Evolutionary conservation across 1,140 invertebrate species (phyloP), one percentile per base, ranked within the genome.

Genomic region (Manduca sexta): DNA sequence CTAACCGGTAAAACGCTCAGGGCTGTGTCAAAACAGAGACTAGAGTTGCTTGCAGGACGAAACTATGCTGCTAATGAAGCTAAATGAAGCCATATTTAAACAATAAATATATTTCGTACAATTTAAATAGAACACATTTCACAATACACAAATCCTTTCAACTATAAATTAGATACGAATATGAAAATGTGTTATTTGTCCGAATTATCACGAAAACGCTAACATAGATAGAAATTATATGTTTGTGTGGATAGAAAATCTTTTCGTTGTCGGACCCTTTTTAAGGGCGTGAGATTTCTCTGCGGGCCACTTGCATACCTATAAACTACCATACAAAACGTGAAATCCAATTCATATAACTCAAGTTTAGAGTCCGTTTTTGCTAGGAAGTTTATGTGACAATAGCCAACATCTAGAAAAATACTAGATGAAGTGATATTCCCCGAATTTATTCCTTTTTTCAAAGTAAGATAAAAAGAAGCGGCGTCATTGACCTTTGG

Each of bases 251-350:
- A 15, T 35, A 37, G 37, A 50, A 52, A 56, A 43, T 48, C 41
- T 46, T 53, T 37, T n/a, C 39, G 43, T 31, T 35, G 43, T 49
- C 39, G 30, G 47, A 56, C 47, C 53, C 48, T 56, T 56, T 46
- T 56, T 43, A 50, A 50, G 48, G 31, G 53, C 48, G 48, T 38
- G 47, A 40, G 44, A 50, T 46, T 50, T 21, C 47, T 45, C 34
- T 10, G 18, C 38, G 45, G 41, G 45, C 34, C 40, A 47, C 13
- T 54, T 39, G 7, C 17, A 16, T 38, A 35, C 44, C 43, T 41
- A 38, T 15, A 21, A 16, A 30, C 44, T 41, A 48, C 12, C 7
- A 10, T 13, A 41, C n/a, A 21, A 14, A 4, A 31, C 11, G 2
- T 2, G 2, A 21, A 7, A 11, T 39, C 4, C 6, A 29, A 5